Conservation (phyloP, 2,888 invertebrate genomes). For the Sepiola atlantica region DNA sequence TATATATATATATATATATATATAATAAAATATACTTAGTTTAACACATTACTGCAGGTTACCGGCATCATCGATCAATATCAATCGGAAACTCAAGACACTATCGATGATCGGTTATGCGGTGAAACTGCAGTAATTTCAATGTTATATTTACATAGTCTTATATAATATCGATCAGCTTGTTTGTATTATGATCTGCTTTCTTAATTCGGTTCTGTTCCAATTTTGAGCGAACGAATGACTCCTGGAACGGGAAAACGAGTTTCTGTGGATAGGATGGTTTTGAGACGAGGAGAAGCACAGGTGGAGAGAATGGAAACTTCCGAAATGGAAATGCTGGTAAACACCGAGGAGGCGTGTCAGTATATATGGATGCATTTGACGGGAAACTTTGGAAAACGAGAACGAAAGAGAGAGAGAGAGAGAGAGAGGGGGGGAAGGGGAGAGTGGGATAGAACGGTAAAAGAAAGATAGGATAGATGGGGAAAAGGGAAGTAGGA, state of each 20-base stretch:
- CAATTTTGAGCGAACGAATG: too few relatives aligned
- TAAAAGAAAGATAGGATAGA: too few relatives aligned
- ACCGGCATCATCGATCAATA: too few relatives aligned
- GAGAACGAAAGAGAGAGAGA: conserved; percentile 44
- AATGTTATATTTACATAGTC: too few relatives aligned
- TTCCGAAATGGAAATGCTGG: not conserved
- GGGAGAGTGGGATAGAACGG: not conserved
- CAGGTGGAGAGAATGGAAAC: not conserved
- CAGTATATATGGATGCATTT: not conserved
- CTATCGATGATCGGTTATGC: too few relatives aligned
- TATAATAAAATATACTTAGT: conserved; percentile 16
- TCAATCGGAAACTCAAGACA: too few relatives aligned
- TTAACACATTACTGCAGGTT: too few relatives aligned
- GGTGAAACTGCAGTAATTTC: too few relatives aligned
- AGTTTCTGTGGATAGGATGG: not conserved
- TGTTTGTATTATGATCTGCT: too few relatives aligned
- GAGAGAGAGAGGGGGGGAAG: not conserved
- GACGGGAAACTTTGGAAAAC: not conserved
- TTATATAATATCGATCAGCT: too few relatives aligned
- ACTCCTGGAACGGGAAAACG: too few relatives aligned
- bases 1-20: conserved; percentile 48
- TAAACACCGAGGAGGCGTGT: not conserved
- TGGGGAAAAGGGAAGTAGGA: not conserved
- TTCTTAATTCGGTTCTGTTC: too few relatives aligned
- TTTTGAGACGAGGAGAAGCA: not conserved